These are phyloP conservation scores for Laterallus jamaicensis DNA, from an alignment of 2,113 vertebrate species.

Conservation along the genomic window DNA sequence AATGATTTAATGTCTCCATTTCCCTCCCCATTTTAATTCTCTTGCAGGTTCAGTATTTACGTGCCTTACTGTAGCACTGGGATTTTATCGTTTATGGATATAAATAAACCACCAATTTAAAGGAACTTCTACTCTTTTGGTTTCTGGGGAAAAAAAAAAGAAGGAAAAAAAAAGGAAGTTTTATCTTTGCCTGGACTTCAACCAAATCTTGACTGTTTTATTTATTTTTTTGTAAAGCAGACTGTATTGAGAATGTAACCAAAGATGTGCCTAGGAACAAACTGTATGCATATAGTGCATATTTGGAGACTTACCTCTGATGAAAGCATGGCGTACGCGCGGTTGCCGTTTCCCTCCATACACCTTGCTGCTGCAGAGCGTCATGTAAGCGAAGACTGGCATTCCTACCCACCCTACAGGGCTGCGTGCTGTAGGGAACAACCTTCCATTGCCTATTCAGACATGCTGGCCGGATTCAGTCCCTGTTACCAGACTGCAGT, in stretches of 20 bases:
- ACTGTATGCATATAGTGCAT: neutral
- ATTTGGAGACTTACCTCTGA: neutral
- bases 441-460: neutral
- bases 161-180: neutral
- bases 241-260: slow-evolving; percentile 37
- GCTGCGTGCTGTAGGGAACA: neutral
- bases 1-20: neutral
- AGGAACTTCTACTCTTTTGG: slow-evolving; percentile 9
- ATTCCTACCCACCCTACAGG: fast-evolving
- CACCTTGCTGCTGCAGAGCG: neutral
- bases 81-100: slow-evolving; percentile 85
- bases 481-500: neutral
- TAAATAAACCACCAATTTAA: slow-evolving; percentile 56
- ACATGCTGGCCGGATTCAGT: neutral
- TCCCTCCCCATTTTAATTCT: neutral
- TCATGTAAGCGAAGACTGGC: neutral
- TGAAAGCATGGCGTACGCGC: neutral
- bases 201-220: slow-evolving; percentile 10
- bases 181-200: neutral
- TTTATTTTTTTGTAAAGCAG: slow-evolving; percentile 51
- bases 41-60: slow-evolving; percentile 83
- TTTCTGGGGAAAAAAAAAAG: slow-evolving; percentile 8
- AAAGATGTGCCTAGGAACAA: slow-evolving; percentile 29
- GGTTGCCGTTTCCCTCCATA: neutral
- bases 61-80: slow-evolving; percentile 82